Evolutionary conservation across 1,140 invertebrate species (phyloP).

Genomic region (Ooceraea biroi): DNA sequence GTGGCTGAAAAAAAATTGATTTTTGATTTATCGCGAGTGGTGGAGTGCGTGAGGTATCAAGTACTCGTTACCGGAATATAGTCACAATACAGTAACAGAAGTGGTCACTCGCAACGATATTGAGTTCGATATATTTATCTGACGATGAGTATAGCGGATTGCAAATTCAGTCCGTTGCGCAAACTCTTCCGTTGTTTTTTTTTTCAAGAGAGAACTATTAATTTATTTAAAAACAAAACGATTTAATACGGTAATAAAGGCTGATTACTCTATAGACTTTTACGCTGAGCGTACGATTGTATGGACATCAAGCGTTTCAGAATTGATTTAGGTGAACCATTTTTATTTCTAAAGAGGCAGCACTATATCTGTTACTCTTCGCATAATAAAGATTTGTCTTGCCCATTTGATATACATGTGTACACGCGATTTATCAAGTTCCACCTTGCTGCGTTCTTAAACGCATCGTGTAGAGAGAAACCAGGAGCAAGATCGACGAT

Average conservation of each 20-base stretch:
- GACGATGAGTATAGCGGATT: no score
- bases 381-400: constrained; percentile 11
- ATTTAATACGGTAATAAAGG: no score
- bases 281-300: background rate
- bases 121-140: background rate
- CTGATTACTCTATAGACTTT: background rate
- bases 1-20: background rate
- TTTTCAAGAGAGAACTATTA: no score
- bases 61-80: constrained; percentile 14
- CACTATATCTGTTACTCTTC: background rate
- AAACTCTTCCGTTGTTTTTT: no score
- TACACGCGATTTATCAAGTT: constrained; percentile 47
- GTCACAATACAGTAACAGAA: constrained; percentile 5
- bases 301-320: background rate
- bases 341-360: background rate
- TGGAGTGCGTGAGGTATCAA: background rate
- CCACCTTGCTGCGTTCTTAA: background rate
- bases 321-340: background rate
- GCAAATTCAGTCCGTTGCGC: no score
- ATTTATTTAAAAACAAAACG: no score
- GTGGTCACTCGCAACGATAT: constrained; percentile 1
- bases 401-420: constrained; percentile 14
- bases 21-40: constrained; percentile 26
- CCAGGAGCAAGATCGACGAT: constrained; percentile 29
- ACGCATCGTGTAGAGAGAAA: background rate